These are phyloP conservation scores for Zaprionus capensis DNA, from an alignment of 1,140 invertebrate genomes.

Conservation along the genomic window DNA sequence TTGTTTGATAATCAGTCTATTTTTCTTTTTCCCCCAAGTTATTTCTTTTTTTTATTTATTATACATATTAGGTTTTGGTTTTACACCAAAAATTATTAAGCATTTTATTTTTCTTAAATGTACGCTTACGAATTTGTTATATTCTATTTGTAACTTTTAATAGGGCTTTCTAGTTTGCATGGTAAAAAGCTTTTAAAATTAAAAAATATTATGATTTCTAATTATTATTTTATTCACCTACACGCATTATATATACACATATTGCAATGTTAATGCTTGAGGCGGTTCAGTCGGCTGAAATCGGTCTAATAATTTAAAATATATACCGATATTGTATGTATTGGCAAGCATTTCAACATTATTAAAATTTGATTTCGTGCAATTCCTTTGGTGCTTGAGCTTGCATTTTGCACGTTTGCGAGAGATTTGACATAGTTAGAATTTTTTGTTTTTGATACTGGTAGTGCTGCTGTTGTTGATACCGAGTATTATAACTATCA, in stretches of 20 bases:
- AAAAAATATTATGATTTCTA: not conserved
- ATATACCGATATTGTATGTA: not conserved
- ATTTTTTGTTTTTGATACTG: constrained; percentile 25
- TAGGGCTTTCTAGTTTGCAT: too few relatives aligned
- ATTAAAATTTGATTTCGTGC: constrained; percentile 86
- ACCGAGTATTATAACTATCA: constrained; percentile 42
- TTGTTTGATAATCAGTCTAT: constrained; percentile 20
- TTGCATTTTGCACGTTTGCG: constrained; percentile 85
- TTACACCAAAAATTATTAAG: too few relatives aligned
- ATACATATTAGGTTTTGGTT: not conserved
- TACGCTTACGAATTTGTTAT: not conserved
- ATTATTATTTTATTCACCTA: constrained; percentile 1
- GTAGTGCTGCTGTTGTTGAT: constrained; percentile 44
- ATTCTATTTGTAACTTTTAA: not conserved
- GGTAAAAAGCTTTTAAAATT: not conserved
- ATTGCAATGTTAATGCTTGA: constrained; percentile 6
- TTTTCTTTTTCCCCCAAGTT: constrained; percentile 14
- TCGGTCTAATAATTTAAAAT: not conserved
- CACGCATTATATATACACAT: not conserved
- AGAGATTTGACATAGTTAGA: constrained; percentile 48
- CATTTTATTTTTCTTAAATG: not conserved
- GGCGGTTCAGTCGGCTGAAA: constrained; percentile 5
- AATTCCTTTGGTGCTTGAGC: constrained; percentile 89
- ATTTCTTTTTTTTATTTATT: constrained; percentile 1
- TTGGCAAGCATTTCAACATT: not conserved